A percentile compares a stretch with the other conserved stretches of the same genome.
phyloP scores from a whole-genome alignment of 2,797 vertebrate genomes.

The Octomys mimax region DNA sequence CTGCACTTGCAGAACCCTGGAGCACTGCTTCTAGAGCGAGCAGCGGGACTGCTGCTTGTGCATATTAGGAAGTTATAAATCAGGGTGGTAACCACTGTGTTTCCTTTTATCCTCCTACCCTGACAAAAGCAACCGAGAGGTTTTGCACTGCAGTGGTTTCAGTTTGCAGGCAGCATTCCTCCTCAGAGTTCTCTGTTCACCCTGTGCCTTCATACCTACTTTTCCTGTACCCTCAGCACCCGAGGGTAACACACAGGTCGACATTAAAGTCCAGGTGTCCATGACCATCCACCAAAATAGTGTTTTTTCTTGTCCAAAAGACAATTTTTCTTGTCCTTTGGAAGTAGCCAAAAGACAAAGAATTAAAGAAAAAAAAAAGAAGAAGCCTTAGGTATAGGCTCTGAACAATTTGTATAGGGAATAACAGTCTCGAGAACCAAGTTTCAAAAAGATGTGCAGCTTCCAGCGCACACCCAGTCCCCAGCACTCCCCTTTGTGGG shows the following conservation, averaged over 20 bases:
- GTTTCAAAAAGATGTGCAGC: neutral
- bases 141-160: neutral
- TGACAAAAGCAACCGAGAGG: neutral
- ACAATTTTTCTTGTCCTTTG: neutral
- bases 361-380: neutral
- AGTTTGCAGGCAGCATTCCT: neutral
- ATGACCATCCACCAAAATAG: neutral
- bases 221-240: neutral
- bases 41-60: neutral
- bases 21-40: neutral
- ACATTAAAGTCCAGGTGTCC: neutral
- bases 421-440: neutral
- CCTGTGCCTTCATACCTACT: rapidly evolving
- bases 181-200: neutral
- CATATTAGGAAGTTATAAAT: neutral
- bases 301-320: no score
- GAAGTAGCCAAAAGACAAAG: neutral
- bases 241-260: rapidly evolving
- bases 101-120: neutral
- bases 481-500: rapidly evolving
- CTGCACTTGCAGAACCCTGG: neutral
- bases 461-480: neutral
- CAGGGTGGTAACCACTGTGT: neutral
- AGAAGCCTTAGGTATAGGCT: neutral
- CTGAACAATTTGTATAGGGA: neutral